phyloP scores from a whole-genome alignment of 2,113 vertebrate species.

The Cichladusa arquata region DNA sequence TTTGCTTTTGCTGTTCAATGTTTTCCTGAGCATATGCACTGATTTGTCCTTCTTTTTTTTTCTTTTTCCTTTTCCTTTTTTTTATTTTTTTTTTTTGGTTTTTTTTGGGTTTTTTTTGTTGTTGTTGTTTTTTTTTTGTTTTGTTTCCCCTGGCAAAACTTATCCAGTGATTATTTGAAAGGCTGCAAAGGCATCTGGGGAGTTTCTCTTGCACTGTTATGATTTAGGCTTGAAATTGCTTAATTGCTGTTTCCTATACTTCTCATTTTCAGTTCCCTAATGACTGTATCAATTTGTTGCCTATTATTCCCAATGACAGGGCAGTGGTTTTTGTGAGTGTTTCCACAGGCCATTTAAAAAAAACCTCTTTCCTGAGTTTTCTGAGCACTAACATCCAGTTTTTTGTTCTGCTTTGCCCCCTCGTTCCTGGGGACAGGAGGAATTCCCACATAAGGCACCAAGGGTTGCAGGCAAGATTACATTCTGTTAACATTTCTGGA shows the following conservation, averaged over 20 bases:
- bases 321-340: background rate
- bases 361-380: background rate
- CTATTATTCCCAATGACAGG: conserved; percentile 46
- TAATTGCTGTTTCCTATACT: conserved; percentile 62
- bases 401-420: background rate
- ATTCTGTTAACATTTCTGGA: background rate
- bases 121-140: background rate
- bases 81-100: background rate
- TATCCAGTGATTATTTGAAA: conserved; percentile 39
- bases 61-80: background rate
- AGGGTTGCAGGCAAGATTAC: background rate
- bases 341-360: conserved; percentile 13
- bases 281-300: conserved; percentile 58
- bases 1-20: background rate
- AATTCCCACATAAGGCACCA: background rate
- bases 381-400: background rate
- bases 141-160: background rate
- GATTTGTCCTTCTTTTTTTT: background rate
- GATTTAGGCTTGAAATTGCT: conserved; percentile 61
- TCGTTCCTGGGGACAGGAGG: background rate
- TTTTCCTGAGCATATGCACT: background rate
- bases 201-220: conserved; percentile 23
- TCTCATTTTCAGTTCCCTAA: conserved; percentile 61
- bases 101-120: background rate
- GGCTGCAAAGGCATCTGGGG: conserved; percentile 33